Conservation (phyloP, 2,797 vertebrate species). For the Oophaga sylvatica region DNA sequence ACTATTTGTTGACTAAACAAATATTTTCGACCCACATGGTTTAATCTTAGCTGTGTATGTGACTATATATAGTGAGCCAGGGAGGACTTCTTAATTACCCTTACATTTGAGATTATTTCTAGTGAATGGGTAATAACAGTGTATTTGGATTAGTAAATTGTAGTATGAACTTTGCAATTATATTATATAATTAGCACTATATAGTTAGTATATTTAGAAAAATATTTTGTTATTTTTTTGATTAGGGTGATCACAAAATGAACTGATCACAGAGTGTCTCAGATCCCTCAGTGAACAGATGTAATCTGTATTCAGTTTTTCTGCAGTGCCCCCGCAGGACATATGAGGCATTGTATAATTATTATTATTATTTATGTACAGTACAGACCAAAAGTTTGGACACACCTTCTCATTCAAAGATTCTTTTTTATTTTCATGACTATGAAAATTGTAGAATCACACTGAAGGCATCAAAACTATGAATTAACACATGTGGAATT, state of each 20-base stretch:
- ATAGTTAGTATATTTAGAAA: background rate
- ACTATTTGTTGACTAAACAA: conserved; percentile 6
- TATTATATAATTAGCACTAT: too few species aligned
- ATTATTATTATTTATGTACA: too few species aligned
- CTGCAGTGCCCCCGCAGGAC: background rate
- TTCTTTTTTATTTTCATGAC: too few species aligned
- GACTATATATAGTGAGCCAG: conserved; percentile 7
- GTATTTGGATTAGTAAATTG: background rate
- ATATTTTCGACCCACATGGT: background rate
- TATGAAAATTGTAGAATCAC: too few species aligned
- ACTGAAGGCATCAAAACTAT: too few species aligned
- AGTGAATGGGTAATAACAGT: background rate
- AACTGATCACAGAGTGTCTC: background rate
- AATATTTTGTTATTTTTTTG: background rate
- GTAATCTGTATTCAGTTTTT: background rate
- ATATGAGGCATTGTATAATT: too few species aligned
- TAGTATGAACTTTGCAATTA: too few species aligned
- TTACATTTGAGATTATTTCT: background rate
- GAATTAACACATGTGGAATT: too few species aligned
- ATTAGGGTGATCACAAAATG: background rate
- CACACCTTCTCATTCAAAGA: too few species aligned
- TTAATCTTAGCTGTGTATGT: background rate
- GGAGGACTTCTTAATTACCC: background rate
- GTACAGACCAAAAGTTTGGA: too few species aligned
- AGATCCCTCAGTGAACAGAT: background rate